Evolutionary conservation across 2,113 vertebrate species (phyloP), one percentile per base, ranked within the genome.

Genomic region (Chunga burmeisteri): DNA sequence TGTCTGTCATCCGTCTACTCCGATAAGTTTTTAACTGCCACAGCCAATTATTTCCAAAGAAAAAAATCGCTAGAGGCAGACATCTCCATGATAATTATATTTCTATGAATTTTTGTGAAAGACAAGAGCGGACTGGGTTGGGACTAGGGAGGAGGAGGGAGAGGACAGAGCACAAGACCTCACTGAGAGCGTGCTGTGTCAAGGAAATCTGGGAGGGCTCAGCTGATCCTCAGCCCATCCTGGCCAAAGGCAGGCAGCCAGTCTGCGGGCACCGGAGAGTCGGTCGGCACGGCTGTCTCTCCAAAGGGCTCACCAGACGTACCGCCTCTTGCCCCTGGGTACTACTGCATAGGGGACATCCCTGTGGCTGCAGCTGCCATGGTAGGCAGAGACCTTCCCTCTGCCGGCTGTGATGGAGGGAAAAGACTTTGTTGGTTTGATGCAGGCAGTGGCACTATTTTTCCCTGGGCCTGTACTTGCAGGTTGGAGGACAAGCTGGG

Each of bases 1-100:
- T 88, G 92, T 94, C 96, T 96, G 91, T 94, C 96, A 95, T 96
- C 94, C 96, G 96, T 95, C 94, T 95, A 56, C 2, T 9, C 66
- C 0, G 71, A 73, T 94, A 96, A 93, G 87, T 93, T 94, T 96
- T 86, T 91, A 96, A 94, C 87, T 77, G 90, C 90, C 78, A 68
- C 46, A 74, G 87, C 61, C 87, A 93, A 96, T 96, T 91, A 80
- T 86, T 96, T 94, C 58, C 71, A 91, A 95, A 93, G 78, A 10
- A 79, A 88, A 92, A 87, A 84, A 82, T 53, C 3, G 29, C 96
- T 90, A 42, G 62, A 95, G 93, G 96, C 96, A 96, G 72, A 94
- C 74, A 68, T 72, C 85, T 96, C 87, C 67, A 53, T 82, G 61
- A 96, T 79, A 95, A 95, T 72, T 93, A 4, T 81, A 80, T 91